These are phyloP conservation scores for Zygaena filipendulae DNA, from an alignment of 2,888 invertebrate genomes.

Conservation along the genomic window DNA sequence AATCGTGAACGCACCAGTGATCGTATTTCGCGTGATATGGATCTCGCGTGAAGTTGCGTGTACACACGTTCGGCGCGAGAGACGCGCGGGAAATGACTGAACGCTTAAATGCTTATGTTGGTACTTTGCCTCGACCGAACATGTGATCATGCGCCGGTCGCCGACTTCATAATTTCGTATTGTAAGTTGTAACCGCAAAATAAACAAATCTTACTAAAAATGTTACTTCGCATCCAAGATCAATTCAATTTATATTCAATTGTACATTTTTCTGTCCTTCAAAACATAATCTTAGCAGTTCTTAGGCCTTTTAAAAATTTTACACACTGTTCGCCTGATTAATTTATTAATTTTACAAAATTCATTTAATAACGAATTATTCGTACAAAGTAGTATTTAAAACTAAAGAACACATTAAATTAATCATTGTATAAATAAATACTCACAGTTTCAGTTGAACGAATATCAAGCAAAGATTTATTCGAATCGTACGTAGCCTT, in stretches of 20 bases:
- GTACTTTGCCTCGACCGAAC: slow-evolving; percentile 42
- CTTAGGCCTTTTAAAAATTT: no score
- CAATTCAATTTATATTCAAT: no score
- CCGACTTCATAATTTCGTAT: slow-evolving; percentile 12
- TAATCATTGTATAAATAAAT: no score
- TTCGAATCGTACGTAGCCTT: slow-evolving; percentile 28
- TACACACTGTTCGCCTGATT: no score
- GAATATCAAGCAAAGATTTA: slow-evolving; percentile 13
- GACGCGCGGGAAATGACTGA: slow-evolving; percentile 49
- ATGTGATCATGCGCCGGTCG: slow-evolving; percentile 40
- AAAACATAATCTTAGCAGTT: neutral
- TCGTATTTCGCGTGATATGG: slow-evolving; percentile 23
- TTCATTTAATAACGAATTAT: no score
- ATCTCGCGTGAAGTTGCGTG: no score
- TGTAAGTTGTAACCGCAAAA: neutral
- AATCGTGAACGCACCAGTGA: slow-evolving; percentile 44
- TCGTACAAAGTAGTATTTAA: no score
- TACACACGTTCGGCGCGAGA: slow-evolving; percentile 41
- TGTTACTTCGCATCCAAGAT: neutral
- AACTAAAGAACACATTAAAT: no score
- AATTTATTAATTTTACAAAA: no score
- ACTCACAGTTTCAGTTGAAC: no score
- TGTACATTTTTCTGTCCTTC: no score
- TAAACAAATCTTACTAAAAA: neutral
- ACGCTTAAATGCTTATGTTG: slow-evolving; percentile 37